These are phyloP conservation scores for Diaphora mendica DNA, from an alignment of 2,888 invertebrate genomes.

Conservation along the genomic window DNA sequence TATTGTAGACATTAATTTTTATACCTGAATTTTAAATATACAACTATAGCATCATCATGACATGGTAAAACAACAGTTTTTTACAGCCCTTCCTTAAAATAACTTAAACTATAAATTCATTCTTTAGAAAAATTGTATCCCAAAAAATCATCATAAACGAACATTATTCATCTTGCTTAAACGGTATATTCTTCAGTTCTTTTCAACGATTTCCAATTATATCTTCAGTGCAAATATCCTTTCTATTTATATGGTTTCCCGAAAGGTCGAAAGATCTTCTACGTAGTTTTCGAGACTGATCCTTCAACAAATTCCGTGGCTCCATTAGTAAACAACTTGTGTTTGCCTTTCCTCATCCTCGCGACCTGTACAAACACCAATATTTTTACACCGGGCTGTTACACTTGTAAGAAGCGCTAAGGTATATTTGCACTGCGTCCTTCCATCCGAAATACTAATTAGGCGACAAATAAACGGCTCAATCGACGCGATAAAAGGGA, in stretches of 20 bases:
- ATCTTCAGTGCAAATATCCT: conserved; percentile 34
- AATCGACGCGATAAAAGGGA: neutral
- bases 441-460: conserved; percentile 12
- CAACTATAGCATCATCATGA: neutral
- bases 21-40: neutral
- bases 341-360: conserved; percentile 66
- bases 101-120: neutral
- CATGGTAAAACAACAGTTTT: neutral
- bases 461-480: conserved; percentile 12
- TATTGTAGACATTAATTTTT: too few species aligned
- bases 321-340: conserved; percentile 65
- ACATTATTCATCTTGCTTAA: neutral
- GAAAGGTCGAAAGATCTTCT: conserved; percentile 35
- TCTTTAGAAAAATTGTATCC: neutral
- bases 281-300: conserved; percentile 56
- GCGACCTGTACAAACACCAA: conserved; percentile 74
- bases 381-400: conserved; percentile 61
- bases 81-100: neutral
- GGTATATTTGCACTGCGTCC: conserved; percentile 18
- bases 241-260: conserved; percentile 28
- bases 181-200: conserved; percentile 15
- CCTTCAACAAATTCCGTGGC: conserved; percentile 62
- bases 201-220: conserved; percentile 44
- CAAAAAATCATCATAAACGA: neutral
- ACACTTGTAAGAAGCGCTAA: conserved; percentile 51